phyloP scores from a whole-genome alignment of 1,140 invertebrate species.

The Grapholita molesta region DNA sequence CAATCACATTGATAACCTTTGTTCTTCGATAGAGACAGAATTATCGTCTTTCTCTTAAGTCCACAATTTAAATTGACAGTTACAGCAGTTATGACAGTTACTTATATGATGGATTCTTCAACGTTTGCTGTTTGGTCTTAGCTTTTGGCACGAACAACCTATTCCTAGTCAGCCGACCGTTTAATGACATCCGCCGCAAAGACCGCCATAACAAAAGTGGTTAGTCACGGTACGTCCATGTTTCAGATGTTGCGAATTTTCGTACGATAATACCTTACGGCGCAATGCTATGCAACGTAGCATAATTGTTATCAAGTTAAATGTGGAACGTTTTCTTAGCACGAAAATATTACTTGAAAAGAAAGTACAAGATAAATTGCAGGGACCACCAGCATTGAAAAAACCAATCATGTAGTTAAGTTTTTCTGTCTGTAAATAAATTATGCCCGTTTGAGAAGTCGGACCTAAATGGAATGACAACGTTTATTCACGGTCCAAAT shows the following conservation, averaged over 20 bases:
- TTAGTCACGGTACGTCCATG: conserved; percentile 10
- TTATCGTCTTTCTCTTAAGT: too few relatives aligned
- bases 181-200: conserved; percentile 24
- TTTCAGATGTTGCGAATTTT: conserved; percentile 15
- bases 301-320: background rate
- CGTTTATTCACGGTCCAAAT: conserved; percentile 9
- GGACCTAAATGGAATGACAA: background rate
- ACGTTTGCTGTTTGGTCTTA: background rate
- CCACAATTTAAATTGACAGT: background rate
- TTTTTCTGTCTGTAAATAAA: background rate
- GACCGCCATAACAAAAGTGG: conserved; percentile 9
- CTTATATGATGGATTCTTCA: background rate
- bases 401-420: background rate
- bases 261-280: background rate
- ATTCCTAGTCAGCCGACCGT: conserved; percentile 21
- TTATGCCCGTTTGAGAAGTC: conserved; percentile 2
- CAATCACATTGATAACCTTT: background rate
- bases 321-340: background rate
- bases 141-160: background rate
- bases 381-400: background rate
- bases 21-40: background rate
- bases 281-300: background rate
- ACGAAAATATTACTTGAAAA: background rate
- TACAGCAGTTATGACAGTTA: background rate
- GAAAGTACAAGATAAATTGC: background rate